A percentile compares a stretch with the other conserved stretches of the same genome.
Conservation (phyloP, 2,888 invertebrate species). For the Cheilosia vulpina region DNA sequence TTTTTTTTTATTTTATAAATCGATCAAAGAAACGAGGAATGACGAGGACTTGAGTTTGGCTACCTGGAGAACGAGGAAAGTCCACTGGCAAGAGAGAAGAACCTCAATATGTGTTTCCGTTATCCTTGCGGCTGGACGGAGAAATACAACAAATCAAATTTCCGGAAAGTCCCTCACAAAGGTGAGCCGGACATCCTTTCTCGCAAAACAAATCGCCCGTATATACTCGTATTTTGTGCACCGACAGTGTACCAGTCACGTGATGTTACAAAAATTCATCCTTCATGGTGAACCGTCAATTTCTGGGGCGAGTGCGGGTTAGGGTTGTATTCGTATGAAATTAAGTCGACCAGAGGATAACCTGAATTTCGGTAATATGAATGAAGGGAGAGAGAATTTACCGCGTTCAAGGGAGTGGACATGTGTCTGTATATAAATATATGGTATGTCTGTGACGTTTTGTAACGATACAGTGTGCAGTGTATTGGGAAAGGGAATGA, state of each 20-base stretch:
- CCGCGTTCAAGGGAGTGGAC: too few relatives aligned
- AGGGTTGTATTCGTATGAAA: not conserved
- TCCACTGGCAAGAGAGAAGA: not conserved
- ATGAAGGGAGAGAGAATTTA: not conserved
- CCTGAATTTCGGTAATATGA: not conserved
- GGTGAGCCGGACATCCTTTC: slow-evolving; percentile 24
- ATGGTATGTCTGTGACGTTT: too few relatives aligned
- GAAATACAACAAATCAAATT: slow-evolving; percentile 39
- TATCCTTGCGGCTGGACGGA: slow-evolving; percentile 14
- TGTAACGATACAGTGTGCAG: too few relatives aligned
- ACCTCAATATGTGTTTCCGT: slow-evolving; percentile 1
- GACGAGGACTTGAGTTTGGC: not conserved
- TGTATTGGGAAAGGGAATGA: too few relatives aligned
- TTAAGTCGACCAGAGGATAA: not conserved
- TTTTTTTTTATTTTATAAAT: not conserved
- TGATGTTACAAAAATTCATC: slow-evolving; percentile 9
- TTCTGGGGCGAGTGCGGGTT: not conserved
- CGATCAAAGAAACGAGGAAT: slow-evolving; percentile 1
- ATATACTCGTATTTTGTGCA: not conserved
- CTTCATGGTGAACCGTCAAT: slow-evolving; percentile 1
- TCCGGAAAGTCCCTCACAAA: slow-evolving; percentile 14
- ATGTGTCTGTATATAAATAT: too few relatives aligned
- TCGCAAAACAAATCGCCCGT: slow-evolving; percentile 10
- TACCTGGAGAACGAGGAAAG: not conserved
- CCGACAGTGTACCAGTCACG: not conserved